Evolutionary conservation across 2,888 invertebrate species (phyloP).

Genomic region (Apamea anceps): DNA sequence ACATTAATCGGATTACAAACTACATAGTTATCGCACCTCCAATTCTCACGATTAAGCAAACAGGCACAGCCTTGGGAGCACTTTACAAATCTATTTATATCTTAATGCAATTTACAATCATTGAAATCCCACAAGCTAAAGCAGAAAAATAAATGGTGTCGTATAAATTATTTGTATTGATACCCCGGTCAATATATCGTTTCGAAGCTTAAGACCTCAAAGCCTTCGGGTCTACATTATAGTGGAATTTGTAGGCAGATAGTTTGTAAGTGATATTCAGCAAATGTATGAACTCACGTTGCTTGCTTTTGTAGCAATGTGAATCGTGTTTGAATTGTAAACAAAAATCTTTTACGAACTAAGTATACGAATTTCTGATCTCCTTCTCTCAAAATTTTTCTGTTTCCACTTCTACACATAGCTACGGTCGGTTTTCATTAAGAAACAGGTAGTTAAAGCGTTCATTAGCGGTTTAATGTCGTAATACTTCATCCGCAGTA

Average conservation of each 20-base stretch:
- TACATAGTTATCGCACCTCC: slow-evolving; percentile 59
- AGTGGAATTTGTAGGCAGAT: slow-evolving; percentile 57
- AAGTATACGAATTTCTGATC: not conserved
- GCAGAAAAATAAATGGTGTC: slow-evolving; percentile 62
- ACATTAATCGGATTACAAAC: slow-evolving; percentile 68
- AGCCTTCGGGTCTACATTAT: slow-evolving; percentile 56
- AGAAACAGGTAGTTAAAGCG: slow-evolving; percentile 10
- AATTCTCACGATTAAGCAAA: slow-evolving; percentile 68
- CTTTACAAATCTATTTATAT: slow-evolving; percentile 74
- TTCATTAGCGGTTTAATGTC: slow-evolving; percentile 38
- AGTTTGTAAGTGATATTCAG: slow-evolving; percentile 49
- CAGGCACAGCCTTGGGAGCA: slow-evolving; percentile 62
- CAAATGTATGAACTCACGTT: slow-evolving; percentile 37
- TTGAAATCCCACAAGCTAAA: slow-evolving; percentile 70
- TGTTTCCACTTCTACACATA: not conserved
- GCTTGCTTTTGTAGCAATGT: slow-evolving; percentile 14
- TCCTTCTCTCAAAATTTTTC: not conserved
- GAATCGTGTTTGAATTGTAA: slow-evolving; percentile 4
- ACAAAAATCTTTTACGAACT: not conserved
- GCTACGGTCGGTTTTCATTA: slow-evolving; percentile 10
- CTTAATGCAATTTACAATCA: slow-evolving; percentile 74
- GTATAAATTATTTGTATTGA: slow-evolving; percentile 61
- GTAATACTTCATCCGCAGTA: slow-evolving; percentile 57
- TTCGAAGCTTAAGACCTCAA: slow-evolving; percentile 54
- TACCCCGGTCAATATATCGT: slow-evolving; percentile 47